Percentiles rank a stretch among this genome's conserved stretches.
Conservation (phyloP, 2,797 vertebrate genomes). For the Pseudochirops corinnae region DNA sequence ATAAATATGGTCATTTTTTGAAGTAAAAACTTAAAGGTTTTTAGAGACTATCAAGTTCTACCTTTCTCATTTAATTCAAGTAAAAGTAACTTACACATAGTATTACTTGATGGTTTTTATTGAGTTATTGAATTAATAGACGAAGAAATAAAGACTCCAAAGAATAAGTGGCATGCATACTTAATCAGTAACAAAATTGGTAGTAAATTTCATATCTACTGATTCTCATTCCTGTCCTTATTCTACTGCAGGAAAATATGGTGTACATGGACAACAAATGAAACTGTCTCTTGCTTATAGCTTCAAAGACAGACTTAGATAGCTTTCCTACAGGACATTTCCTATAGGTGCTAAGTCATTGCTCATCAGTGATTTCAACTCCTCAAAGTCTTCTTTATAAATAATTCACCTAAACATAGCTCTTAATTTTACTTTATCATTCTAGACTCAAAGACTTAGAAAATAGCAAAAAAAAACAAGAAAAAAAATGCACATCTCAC, state of each 20-base stretch:
- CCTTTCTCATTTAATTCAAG: neutral
- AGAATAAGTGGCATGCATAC: neutral
- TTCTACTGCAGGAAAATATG: neutral
- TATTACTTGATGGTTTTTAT: neutral
- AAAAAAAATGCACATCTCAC: neutral
- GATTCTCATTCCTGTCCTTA: neutral
- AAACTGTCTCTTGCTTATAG: neutral
- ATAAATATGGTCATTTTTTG: neutral
- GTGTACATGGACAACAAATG: neutral
- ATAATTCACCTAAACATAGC: neutral
- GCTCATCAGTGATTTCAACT: neutral
- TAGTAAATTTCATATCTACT: neutral
- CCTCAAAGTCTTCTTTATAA: neutral
- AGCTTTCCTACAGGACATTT: neutral
- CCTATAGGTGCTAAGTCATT: neutral
- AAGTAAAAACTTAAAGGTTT: neutral
- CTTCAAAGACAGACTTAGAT: neutral
- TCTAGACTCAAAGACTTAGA: neutral
- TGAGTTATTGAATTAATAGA: neutral
- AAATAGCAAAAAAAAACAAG: neutral
- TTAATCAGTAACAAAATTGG: neutral
- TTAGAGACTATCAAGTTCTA: neutral
- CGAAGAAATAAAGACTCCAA: neutral
- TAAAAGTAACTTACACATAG: neutral
- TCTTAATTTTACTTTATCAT: neutral